Conservation (phyloP, 2,797 vertebrate genomes). For the Sebastes trivittatus region DNA sequence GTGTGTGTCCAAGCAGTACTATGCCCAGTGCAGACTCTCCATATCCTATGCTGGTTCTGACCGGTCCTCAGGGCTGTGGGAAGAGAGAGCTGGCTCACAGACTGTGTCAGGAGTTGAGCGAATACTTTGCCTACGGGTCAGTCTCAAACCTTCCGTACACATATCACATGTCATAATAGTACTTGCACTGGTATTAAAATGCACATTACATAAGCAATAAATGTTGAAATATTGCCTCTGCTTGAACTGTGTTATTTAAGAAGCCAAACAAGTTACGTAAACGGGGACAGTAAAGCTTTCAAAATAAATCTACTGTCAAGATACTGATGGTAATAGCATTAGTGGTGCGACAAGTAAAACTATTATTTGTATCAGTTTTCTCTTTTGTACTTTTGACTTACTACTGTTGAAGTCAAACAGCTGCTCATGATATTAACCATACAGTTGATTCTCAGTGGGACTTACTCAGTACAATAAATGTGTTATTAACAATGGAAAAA, state of each 20-base stretch:
- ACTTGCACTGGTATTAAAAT: background rate
- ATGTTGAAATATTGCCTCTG: background rate
- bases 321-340: background rate
- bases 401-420: background rate
- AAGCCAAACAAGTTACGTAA: background rate
- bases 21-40: conserved; percentile 82
- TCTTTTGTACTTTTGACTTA: background rate
- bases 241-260: background rate
- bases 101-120: conserved; percentile 88
- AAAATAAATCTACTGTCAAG: background rate
- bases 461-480: background rate
- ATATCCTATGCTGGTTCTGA: conserved; percentile 92
- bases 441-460: background rate
- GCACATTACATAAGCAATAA: background rate
- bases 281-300: background rate
- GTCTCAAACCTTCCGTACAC: conserved; percentile 35
- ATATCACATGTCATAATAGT: background rate
- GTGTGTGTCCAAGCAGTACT: conserved; percentile 84
- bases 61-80: conserved; percentile 89
- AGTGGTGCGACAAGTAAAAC: background rate
- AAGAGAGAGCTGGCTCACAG: conserved; percentile 89
- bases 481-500: background rate
- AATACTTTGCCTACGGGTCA: conserved; percentile 91
- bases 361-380: background rate
- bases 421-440: background rate